Evolutionary conservation across 2,888 invertebrate genomes (phyloP), one percentile per base, ranked within the genome.

Genomic region (Euzetes globulus): DNA sequence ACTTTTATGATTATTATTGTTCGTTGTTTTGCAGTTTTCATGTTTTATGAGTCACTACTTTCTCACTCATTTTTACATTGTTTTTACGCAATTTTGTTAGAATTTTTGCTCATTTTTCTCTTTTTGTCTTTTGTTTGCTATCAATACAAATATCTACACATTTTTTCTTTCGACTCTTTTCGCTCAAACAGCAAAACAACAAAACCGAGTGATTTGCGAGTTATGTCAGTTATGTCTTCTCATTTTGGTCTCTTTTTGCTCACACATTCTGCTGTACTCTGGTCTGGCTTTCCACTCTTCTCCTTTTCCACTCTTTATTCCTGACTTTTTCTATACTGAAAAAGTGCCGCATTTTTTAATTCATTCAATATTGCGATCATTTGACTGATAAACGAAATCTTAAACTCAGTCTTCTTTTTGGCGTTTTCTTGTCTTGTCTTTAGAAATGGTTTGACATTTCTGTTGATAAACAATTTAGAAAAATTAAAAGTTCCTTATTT

Each of bases 121-220:
- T 63, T 63, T 63, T 37, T 33, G 19, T 65, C 22, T 41, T 65
- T 65, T 65, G 22, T 65, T 41, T 41, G 37, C 65, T 65, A 41
- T 41, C 65, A 65, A 41, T 41, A 65, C 65, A 41, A 41, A 65
- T 41, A 65, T 65, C 9, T 41, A 29, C 41, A 19, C 37, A 65
- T 65, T 65, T 60, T 60, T 15, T 33, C 60, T 4, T 19, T 65
- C 33, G 37, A 37, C 65, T 65, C 65, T 41, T 65, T 41, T 65
- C 65, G 37, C 41, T 65, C 65, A 41, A 65, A 65, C 65, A 65
- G 65, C 65, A 65, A 65, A 65, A 65, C 65, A 65, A 65, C 65
- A 65, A 65, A 65, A 65, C 65, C 65, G 65, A 65, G 41, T 65
- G 65, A 65, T 65, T 65, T 65, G 65, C 29, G 19, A 33, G 65